Evolutionary conservation across 2,113 vertebrate genomes (phyloP), one percentile per base, ranked within the genome.

Genomic region (Dicentrarchus labrax): DNA sequence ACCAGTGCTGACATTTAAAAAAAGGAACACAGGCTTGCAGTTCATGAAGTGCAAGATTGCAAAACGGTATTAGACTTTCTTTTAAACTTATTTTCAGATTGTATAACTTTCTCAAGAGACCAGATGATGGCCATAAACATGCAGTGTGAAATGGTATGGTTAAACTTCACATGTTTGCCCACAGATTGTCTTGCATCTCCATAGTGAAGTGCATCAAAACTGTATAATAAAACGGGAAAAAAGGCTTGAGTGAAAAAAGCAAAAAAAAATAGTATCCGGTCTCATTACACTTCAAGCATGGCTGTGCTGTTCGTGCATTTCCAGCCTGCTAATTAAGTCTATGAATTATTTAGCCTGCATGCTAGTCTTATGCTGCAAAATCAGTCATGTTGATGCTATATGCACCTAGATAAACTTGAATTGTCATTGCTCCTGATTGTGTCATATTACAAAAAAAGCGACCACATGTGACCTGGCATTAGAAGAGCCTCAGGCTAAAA

Each of bases 321-420:
- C 43, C 75, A 68, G 78, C 67, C 81, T 88, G 83, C 69, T 84
- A 77, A 89, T 80, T 76, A 88, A 88, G 15, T 87, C 60, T 54
- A 77, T 91, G 72, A 91, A 86, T 91, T 79, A 88, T 87, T 91
- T 88, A 92, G 60, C 76, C 59, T 66, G 70, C 64, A 74, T 65
- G 59, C 70, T 67, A 81, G 51, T 78, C 72, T 80, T 69, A 71
- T 85, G 82, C 73, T 66, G 69, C 60, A 78, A 83, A 90, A 89
- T 90, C 62, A 86, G 73, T 80, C 79, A 78, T 73, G 47, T 38
- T 75, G 65, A 82, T 12, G 21, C 54, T 50, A 36, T 48, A 10
- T 36, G 82, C 66, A 86, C 67, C 73, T 85, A 48, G 85, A 64
- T 83, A 80, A 76, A 85, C 64, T 70, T 76, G 54, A 73, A 71